Evolutionary conservation across 2,113 vertebrate genomes (phyloP).

Genomic region (Rhabdornis inornatus): DNA sequence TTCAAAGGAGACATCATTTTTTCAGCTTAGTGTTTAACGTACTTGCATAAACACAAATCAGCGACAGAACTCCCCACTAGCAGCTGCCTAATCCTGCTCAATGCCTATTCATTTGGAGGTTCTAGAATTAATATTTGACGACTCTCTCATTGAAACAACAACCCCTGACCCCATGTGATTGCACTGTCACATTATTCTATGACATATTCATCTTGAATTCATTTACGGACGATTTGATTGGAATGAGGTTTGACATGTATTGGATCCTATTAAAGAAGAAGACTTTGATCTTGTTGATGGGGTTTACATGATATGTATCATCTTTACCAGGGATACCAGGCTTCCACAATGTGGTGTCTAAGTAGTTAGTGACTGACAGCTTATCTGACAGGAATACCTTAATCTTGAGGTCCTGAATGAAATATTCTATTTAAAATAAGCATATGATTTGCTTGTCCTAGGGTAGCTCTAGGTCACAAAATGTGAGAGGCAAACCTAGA

Average conservation of each 20-base stretch:
- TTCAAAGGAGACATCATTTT: conserved; percentile 47
- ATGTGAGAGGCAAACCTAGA: conserved; percentile 4
- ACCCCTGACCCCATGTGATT: conserved; percentile 81
- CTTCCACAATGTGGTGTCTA: conserved; percentile 74
- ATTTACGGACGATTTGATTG: conserved; percentile 83
- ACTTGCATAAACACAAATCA: conserved; percentile 75
- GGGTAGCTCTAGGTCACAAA: conserved; percentile 47
- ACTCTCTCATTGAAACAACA: conserved; percentile 80
- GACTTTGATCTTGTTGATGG: conserved; percentile 82
- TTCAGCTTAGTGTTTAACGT: conserved; percentile 61
- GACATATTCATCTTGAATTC: conserved; percentile 85
- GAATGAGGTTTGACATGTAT: conserved; percentile 82
- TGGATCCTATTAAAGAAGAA: conserved; percentile 79
- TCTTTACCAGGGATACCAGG: conserved; percentile 77
- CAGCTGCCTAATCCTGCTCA: conserved; percentile 73
- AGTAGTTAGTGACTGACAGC: conserved; percentile 76
- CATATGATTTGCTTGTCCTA: conserved; percentile 71
- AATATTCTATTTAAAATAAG: conserved; percentile 77
- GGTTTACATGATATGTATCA: conserved; percentile 82
- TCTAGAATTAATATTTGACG: conserved; percentile 86
- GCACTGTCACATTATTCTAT: conserved; percentile 83
- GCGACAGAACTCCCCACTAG: conserved; percentile 63
- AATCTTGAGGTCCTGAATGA: conserved; percentile 76
- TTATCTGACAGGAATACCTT: conserved; percentile 80
- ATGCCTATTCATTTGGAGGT: conserved; percentile 76